Conservation (phyloP, 2,888 invertebrate species). For the Bembecia ichneumoniformis region DNA sequence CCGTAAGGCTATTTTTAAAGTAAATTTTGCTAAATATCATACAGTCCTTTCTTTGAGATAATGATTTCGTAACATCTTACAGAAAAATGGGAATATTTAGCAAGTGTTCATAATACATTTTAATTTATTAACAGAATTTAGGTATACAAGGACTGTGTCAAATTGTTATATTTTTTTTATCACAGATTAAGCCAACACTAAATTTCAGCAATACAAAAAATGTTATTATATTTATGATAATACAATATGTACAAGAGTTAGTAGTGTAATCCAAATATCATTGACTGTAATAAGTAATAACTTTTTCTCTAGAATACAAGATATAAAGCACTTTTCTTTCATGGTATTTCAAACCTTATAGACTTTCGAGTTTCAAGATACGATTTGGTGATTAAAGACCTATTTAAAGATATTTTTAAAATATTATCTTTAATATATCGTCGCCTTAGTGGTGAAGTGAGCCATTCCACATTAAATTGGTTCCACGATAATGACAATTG, state of each 20-base stretch:
- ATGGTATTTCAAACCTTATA: slow-evolving; percentile 10
- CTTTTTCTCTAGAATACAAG: not conserved
- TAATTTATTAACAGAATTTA: too few species aligned
- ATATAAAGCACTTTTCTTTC: not conserved
- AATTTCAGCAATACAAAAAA: slow-evolving; percentile 38
- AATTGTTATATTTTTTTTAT: slow-evolving; percentile 45
- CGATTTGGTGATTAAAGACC: too few species aligned
- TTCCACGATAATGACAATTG: too few species aligned
- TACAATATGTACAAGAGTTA: not conserved
- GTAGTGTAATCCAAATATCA: too few species aligned
- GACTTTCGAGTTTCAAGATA: not conserved
- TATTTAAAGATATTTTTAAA: too few species aligned
- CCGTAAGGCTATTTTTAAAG: too few species aligned
- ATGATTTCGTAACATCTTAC: not conserved
- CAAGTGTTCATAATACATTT: too few species aligned
- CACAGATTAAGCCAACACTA: slow-evolving; percentile 66
- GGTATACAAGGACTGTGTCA: slow-evolving; percentile 27
- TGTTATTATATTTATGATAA: slow-evolving; percentile 6
- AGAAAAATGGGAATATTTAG: too few species aligned
- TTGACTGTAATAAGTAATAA: slow-evolving; percentile 2
- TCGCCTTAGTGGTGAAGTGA: too few species aligned
- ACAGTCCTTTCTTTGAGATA: slow-evolving; percentile 7
- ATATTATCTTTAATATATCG: too few species aligned
- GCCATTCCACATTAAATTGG: too few species aligned
- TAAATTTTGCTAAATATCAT: too few species aligned